Percentiles rank a stretch among this genome's conserved stretches.
Evolutionary conservation across 2,113 vertebrate species (phyloP).

Genomic region (Stigmatopora argus): DNA sequence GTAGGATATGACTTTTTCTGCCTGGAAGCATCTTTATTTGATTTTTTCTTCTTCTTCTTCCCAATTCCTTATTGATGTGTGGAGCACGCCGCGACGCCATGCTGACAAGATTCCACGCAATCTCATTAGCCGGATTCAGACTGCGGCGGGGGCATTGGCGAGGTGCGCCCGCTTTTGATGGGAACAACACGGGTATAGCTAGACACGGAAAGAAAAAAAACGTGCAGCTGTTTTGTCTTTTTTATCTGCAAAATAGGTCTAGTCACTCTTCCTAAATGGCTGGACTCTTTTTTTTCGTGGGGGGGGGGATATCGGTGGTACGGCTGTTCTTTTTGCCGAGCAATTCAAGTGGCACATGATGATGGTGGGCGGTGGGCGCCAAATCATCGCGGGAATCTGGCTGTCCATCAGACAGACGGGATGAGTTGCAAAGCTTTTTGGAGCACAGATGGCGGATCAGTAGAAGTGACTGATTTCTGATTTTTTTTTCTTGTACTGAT

Average conservation of each 20-base stretch:
- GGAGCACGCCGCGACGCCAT: slow-evolving; percentile 7
- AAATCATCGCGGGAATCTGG: slow-evolving; percentile 61
- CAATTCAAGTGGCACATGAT: slow-evolving; percentile 54
- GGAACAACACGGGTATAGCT: not conserved
- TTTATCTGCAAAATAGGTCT: slow-evolving; percentile 2
- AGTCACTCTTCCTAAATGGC: not conserved
- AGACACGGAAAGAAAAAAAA: not conserved
- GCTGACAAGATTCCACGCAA: slow-evolving; percentile 5
- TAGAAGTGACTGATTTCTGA: slow-evolving; percentile 64
- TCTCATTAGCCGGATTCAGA: not conserved
- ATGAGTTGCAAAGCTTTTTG: slow-evolving; percentile 65
- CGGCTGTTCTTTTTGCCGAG: slow-evolving; percentile 38
- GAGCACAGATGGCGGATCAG: slow-evolving; percentile 75
- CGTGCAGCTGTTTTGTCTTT: not conserved
- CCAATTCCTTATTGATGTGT: not conserved
- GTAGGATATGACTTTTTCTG: slow-evolving; percentile 25
- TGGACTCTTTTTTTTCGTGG: slow-evolving; percentile 18
- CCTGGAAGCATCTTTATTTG: slow-evolving; percentile 30
- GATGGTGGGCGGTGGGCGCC: slow-evolving; percentile 44
- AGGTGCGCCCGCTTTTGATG: not conserved
- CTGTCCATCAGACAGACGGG: slow-evolving; percentile 56
- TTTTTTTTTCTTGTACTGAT: slow-evolving; percentile 32
- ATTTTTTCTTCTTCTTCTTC: slow-evolving; percentile 1
- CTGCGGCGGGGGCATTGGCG: not conserved
- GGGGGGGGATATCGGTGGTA: slow-evolving; percentile 15